Percentiles rank a stretch among this genome's conserved stretches.
Evolutionary conservation across 2,888 invertebrate genomes (phyloP).

Genomic region (Pachymerium ferrugineum): DNA sequence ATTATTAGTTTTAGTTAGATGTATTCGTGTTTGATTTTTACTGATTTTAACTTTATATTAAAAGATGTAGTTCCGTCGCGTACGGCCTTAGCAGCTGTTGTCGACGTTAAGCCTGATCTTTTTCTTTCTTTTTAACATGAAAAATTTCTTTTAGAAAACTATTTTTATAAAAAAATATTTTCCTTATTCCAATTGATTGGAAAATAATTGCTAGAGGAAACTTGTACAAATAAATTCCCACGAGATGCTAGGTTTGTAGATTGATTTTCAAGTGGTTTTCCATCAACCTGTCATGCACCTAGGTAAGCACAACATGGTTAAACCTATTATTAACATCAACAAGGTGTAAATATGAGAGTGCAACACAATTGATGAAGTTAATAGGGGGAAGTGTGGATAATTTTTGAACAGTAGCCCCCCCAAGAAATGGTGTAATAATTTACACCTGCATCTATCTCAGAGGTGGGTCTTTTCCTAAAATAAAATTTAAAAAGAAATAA

Average conservation of each 20-base stretch:
- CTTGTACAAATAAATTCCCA: not conserved
- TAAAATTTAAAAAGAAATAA: not conserved
- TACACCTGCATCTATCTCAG: not conserved
- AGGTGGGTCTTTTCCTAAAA: not conserved
- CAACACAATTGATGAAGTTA: not conserved
- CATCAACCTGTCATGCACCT: not conserved
- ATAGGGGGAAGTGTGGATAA: not conserved
- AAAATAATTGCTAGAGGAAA: not conserved
- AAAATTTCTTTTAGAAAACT: too few relatives aligned
- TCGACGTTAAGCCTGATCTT: too few relatives aligned
- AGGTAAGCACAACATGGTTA: not conserved
- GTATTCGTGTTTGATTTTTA: too few relatives aligned
- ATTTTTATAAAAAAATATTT: not conserved
- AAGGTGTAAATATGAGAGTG: not conserved
- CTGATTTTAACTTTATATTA: too few relatives aligned
- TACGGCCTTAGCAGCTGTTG: too few relatives aligned
- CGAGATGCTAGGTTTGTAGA: not conserved
- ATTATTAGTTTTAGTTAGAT: too few relatives aligned
- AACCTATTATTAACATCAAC: not conserved
- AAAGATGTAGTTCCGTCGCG: too few relatives aligned
- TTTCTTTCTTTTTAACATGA: too few relatives aligned
- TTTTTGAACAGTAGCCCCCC: not conserved
- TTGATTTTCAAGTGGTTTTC: not conserved
- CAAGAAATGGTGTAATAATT: not conserved
- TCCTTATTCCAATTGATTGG: not conserved